These are phyloP conservation scores for Etheostoma cragini DNA, from an alignment of 2,113 vertebrate species.

Conservation along the genomic window DNA sequence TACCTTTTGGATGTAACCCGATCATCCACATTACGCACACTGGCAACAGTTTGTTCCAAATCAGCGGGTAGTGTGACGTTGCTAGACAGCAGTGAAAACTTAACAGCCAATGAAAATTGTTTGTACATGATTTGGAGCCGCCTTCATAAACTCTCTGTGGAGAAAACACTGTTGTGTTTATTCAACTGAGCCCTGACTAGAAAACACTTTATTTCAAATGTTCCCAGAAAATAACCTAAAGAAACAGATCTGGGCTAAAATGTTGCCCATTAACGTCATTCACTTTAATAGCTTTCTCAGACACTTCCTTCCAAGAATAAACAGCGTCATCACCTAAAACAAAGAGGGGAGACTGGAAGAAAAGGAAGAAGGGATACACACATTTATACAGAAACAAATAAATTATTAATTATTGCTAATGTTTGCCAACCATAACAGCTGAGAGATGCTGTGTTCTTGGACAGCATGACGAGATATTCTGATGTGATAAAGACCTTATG, in stretches of 20 bases:
- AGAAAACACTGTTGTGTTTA: conserved; percentile 10
- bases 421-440: neutral
- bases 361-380: neutral
- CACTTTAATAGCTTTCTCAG: neutral
- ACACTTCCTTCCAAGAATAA: conserved; percentile 1
- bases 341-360: neutral
- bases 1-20: neutral
- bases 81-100: conserved; percentile 19
- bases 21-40: neutral
- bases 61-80: conserved; percentile 40
- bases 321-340: neutral
- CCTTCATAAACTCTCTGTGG: neutral
- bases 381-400: neutral
- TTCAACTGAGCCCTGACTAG: conserved; percentile 11
- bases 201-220: neutral
- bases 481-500: conserved; percentile 8
- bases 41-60: conserved; percentile 17
- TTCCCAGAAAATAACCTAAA: conserved; percentile 29
- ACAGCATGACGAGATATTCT: conserved; percentile 16
- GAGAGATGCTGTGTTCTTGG: conserved; percentile 24
- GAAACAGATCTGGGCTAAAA: conserved; percentile 9
- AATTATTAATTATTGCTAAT: neutral
- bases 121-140: neutral
- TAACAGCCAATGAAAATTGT: conserved; percentile 23
- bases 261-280: conserved; percentile 12